phyloP scores from a whole-genome alignment of 2,888 invertebrate genomes.

The Drosophila quinaria region DNA sequence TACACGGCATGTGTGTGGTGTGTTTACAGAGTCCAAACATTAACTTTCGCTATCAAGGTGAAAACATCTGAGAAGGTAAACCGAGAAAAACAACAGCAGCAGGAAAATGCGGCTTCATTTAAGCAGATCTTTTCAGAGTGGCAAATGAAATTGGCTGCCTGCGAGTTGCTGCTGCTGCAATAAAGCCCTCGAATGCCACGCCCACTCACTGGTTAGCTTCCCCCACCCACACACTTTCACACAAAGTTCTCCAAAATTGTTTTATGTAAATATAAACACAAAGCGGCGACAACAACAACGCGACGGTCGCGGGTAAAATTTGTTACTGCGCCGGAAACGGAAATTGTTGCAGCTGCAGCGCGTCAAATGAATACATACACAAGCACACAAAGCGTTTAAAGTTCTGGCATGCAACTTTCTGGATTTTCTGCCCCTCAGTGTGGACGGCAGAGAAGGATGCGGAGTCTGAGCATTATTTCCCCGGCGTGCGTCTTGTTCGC shows the following conservation, averaged over 20 bases:
- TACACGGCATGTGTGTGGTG: not conserved
- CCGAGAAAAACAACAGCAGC: conserved; percentile 11
- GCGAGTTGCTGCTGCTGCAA: conserved; percentile 17
- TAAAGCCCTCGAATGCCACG: conserved; percentile 19
- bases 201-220: conserved; percentile 45
- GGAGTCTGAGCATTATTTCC: conserved; percentile 2
- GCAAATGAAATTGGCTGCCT: conserved; percentile 56
- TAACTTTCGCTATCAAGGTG: conserved; percentile 28
- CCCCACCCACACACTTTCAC: conserved; percentile 10
- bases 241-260: conserved; percentile 74
- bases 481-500: conserved; percentile 38
- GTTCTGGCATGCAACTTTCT: conserved; percentile 56
- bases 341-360: conserved; percentile 78
- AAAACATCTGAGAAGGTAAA: conserved; percentile 48
- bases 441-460: no score
- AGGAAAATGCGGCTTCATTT: conserved; percentile 32
- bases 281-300: conserved; percentile 32
- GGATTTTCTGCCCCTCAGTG: conserved; percentile 34
- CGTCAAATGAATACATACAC: conserved; percentile 63
- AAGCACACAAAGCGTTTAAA: conserved; percentile 41
- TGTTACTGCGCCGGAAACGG: conserved; percentile 68
- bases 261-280: conserved; percentile 77
- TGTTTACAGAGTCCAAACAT: conserved; percentile 41
- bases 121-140: conserved; percentile 23
- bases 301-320: conserved; percentile 37